phyloP scores from a whole-genome alignment of 2,797 vertebrate genomes.

The Acanthurus lineatus region DNA sequence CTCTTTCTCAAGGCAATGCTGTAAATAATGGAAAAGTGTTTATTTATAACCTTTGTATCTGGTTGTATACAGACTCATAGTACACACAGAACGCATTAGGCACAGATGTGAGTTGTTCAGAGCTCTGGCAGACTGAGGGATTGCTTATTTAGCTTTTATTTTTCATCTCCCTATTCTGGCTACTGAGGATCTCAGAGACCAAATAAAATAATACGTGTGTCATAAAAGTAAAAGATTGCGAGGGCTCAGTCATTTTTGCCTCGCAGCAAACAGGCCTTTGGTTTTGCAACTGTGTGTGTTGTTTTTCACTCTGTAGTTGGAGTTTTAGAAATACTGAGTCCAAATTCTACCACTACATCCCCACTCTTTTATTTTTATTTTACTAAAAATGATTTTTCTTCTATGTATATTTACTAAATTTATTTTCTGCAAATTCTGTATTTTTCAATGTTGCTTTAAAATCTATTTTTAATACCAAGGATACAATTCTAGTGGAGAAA shows the following conservation, averaged over 20 bases:
- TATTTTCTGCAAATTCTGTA: neutral
- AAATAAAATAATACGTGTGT: slow-evolving; percentile 44
- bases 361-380: neutral
- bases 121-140: slow-evolving; percentile 24
- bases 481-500: neutral
- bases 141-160: slow-evolving; percentile 32
- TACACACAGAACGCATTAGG: slow-evolving; percentile 38
- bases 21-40: slow-evolving; percentile 55
- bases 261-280: slow-evolving; percentile 10
- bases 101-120: slow-evolving; percentile 24
- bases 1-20: slow-evolving; percentile 26
- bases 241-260: slow-evolving; percentile 22
- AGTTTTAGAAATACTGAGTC: slow-evolving; percentile 7
- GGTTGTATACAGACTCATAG: slow-evolving; percentile 29
- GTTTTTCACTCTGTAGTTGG: neutral
- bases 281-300: slow-evolving; percentile 8
- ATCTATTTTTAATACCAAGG: neutral
- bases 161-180: slow-evolving; percentile 29
- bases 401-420: neutral
- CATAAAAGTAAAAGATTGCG: slow-evolving; percentile 39
- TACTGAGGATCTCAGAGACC: slow-evolving; percentile 31
- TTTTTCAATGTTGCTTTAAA: neutral
- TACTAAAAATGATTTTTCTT: neutral
- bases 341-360: neutral
- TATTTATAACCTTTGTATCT: slow-evolving; percentile 45